These are phyloP conservation scores for Sardina pilchardus DNA, from an alignment of 2,113 vertebrate genomes.

Conservation along the genomic window DNA sequence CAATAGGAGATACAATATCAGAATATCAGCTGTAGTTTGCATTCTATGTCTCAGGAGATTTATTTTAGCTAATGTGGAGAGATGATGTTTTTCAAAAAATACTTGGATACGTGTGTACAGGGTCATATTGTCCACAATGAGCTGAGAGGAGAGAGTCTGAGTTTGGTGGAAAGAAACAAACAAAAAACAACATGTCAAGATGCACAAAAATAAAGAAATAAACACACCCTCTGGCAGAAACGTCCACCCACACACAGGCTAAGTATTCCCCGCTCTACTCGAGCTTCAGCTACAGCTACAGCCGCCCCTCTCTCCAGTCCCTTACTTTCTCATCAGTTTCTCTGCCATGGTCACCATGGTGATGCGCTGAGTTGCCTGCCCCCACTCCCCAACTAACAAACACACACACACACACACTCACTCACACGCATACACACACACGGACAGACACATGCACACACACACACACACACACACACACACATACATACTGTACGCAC, in stretches of 20 bases:
- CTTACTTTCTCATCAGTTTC: not conserved
- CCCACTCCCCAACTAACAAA: not conserved
- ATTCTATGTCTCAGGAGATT: no score
- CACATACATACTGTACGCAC: no score
- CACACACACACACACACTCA: not conserved
- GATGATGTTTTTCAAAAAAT: no score
- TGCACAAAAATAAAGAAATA: not conserved
- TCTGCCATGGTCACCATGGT: slow-evolving; percentile 2
- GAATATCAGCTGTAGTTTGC: no score
- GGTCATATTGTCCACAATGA: not conserved
- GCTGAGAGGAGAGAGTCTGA: not conserved
- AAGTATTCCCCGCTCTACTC: not conserved
- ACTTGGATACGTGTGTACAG: no score
- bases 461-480: not conserved
- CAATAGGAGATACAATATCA: no score
- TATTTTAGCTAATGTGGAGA: no score
- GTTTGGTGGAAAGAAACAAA: not conserved
- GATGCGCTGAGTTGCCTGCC: not conserved
- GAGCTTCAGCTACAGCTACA: not conserved
- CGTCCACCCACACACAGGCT: slow-evolving; percentile 3
- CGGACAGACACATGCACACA: not conserved
- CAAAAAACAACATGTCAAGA: not conserved
- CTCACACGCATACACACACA: not conserved
- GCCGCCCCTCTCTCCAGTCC: not conserved
- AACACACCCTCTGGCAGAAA: not conserved